Evolutionary conservation across 1,140 invertebrate species (phyloP), one percentile per base, ranked within the genome.

Genomic region (Trichonephila inaurata): DNA sequence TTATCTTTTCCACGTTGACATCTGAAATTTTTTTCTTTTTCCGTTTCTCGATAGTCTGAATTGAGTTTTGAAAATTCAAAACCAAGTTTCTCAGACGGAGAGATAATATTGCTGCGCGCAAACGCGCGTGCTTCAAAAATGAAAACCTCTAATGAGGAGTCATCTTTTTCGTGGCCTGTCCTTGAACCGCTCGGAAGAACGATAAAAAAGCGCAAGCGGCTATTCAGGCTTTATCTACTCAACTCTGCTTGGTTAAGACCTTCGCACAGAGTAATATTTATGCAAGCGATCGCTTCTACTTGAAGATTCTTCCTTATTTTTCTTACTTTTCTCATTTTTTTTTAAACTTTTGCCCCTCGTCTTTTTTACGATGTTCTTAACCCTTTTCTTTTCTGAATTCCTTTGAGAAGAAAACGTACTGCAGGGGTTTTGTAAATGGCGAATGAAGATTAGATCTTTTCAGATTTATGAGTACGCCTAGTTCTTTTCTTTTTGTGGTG

Each of bases 121-220:
- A 77, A 77, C 72, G 72, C 40, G 72, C 72, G 72, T 77, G 72
- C 72, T 28, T 77, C 33, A 77, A 77, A 51, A 40, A 77, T 77
- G 72, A 77, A 72, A 77, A 6, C 28, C 14, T 77, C 33, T 77
- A 77, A 77, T 77, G 72, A 77, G 72, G 72, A 77, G 72, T 77
- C 72, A 77, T 77, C 72, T 77, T 77, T 77, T 77, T 77, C 18
- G 72, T 77, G 72, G 28, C 72, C 33, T 28, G 72, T 33, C 72
- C 72, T 77, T 77, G 72, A 77, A 77, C 72, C 33, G 28, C 28
- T 77, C 2, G 28, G 33, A 18, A 33, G 28, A 40, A 33, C 72
- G 72, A 77, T 77, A 33, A 77, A 77, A 33, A 77, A 72, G 72
- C 24, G 28, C 72, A 28, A 77, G 16, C 28, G 72, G 72, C 72